Base-by-base conservation (phyloP, 2,888 invertebrate genomes). In the Dasysyrphus albostriatus region DNA sequence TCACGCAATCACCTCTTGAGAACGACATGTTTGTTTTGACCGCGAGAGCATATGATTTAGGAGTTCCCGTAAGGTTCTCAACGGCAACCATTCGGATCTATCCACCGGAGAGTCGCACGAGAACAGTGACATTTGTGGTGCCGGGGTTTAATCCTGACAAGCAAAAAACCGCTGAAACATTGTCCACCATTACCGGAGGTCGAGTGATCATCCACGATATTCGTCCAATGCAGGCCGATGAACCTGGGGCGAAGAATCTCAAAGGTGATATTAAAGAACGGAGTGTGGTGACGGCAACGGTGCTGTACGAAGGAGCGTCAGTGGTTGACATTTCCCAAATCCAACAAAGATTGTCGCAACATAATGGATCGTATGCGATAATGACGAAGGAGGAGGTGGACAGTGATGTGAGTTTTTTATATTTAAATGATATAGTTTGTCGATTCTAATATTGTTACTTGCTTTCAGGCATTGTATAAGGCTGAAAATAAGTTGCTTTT, bases 1-100 rank as follows among this genome's bases (percentile, higher is more conserved):
- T 81, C 10, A 63, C 78, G 88, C 84, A 65, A 42, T 88, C 89
- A 72, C 75, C 88, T 24, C 72, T 70, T 8, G 80, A 88, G 19
- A 93, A 92, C 88, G 93, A 93, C 88, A 82, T 92, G 58, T 95
- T 95, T 88, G 94, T 95, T n/a, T 92, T 97, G 7, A 96, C 94
- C 73, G 95, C 96, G 14, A 94, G 97, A 90, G 98, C 97, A 3
- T 97, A 96, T 90, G 98, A 98, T 93, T 94, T 97, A 85, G 98
- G 98, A 0, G 94, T 96, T 2, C 98, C 98, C 3, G 95, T 96
- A 90, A 93, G 95, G 78, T 96, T 94, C 88, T 95, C 96, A 19
- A 95, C 95, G 44, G 95, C 96, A 14, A 94, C 95, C 78, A 95
- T 98, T 7, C 95, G 96, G 89, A 94, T 98, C 79, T 96, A 96